These are phyloP conservation scores for Trissolcus basalis DNA, from an alignment of 1,140 invertebrate species.

Conservation along the genomic window DNA sequence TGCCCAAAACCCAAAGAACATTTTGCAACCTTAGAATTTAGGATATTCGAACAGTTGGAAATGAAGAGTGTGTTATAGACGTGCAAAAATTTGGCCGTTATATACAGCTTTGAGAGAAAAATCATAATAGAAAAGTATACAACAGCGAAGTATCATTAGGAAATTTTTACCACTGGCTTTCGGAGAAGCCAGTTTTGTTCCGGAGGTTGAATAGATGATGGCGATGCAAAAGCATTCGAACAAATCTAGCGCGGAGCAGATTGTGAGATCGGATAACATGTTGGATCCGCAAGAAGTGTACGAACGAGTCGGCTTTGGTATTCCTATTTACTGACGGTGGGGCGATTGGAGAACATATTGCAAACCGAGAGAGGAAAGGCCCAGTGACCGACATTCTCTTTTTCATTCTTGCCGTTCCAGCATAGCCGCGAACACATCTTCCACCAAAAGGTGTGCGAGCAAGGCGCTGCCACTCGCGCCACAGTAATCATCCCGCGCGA, in stretches of 20 bases:
- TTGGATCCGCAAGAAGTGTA: conserved; percentile 36
- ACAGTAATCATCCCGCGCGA: conserved; percentile 40
- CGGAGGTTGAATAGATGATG: conserved; percentile 27
- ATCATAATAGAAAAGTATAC: neutral
- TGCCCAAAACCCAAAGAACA: neutral
- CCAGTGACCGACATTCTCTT: conserved; percentile 73
- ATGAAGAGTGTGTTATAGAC: too few relatives aligned
- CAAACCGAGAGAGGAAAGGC: conserved; percentile 62
- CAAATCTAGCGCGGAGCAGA: conserved; percentile 24
- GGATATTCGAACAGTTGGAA: conserved; percentile 1
- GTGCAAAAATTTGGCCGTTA: too few relatives aligned
- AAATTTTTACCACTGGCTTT: too few relatives aligned
- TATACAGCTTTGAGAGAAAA: neutral
- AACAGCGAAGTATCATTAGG: too few relatives aligned
- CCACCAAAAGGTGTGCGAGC: conserved; percentile 30
- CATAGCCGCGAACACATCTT: conserved; percentile 46
- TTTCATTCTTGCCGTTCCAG: conserved; percentile 65
- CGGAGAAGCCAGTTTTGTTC: conserved; percentile 11
- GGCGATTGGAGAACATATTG: conserved; percentile 50
- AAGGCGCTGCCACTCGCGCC: conserved; percentile 18
- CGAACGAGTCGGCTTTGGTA: conserved; percentile 53
- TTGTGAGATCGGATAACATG: conserved; percentile 37
- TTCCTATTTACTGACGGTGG: conserved; percentile 55
- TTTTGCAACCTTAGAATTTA: neutral
- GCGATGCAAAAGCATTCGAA: conserved; percentile 48